Evolutionary conservation across 2,888 invertebrate species (phyloP).

Genomic region (Latrodectus hesperus): DNA sequence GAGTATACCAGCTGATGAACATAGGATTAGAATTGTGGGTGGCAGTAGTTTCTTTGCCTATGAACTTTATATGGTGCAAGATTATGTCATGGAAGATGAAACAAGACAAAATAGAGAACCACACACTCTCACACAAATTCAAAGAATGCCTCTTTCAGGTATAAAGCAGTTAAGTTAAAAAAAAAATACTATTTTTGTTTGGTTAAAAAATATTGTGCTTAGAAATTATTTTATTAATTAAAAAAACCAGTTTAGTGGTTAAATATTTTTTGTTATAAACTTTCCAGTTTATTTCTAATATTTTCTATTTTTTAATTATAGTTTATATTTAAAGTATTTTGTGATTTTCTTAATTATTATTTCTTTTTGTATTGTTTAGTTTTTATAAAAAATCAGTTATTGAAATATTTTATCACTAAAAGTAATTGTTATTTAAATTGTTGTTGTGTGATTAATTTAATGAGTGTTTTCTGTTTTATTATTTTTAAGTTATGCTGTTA

Average conservation of each 20-base stretch:
- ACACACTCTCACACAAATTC: constrained; percentile 75
- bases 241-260: not conserved
- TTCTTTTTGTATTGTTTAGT: no score
- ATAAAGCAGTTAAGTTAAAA: not conserved
- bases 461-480: no score
- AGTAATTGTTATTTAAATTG: no score
- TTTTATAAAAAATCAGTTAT: no score
- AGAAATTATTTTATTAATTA: not conserved
- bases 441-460: no score
- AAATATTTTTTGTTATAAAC: not conserved
- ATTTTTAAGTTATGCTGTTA: no score
- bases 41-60: constrained; percentile 80
- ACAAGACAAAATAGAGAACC: constrained; percentile 72
- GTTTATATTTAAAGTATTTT: no score
- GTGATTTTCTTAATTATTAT: no score
- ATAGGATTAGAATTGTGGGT: constrained; percentile 75
- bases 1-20: constrained; percentile 76
- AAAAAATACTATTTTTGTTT: not conserved
- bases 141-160: constrained; percentile 72
- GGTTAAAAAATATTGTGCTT: not conserved
- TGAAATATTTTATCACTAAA: no score
- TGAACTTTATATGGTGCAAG: constrained; percentile 79
- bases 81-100: constrained; percentile 73
- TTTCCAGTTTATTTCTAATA: no score
- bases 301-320: no score